These are phyloP conservation scores for Nomia melanderi DNA, from an alignment of 1,140 invertebrate species.

Conservation along the genomic window DNA sequence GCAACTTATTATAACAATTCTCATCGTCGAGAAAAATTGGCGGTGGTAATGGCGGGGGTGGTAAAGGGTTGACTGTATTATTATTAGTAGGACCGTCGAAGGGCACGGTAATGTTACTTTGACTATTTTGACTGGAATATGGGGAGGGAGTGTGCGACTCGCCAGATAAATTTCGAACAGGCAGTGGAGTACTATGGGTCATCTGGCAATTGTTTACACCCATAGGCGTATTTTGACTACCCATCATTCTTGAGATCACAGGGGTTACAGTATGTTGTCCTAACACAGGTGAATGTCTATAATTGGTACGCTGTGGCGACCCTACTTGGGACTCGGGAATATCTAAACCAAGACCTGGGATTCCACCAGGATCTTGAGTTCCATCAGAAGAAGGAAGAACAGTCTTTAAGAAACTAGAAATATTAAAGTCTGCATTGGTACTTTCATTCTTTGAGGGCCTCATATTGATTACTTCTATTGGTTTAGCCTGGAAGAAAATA, in stretches of 20 bases:
- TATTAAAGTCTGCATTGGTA: slow-evolving; percentile 73
- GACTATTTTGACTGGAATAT: slow-evolving; percentile 78
- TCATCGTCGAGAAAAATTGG: slow-evolving; percentile 80
- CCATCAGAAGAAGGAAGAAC: slow-evolving; percentile 71
- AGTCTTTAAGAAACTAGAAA: slow-evolving; percentile 78
- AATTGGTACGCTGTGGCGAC: slow-evolving; percentile 70
- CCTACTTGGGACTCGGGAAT: slow-evolving; percentile 64
- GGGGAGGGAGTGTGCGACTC: slow-evolving; percentile 73
- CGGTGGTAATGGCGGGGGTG: slow-evolving; percentile 84
- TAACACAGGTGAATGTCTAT: slow-evolving; percentile 65
- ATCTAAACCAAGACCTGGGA: slow-evolving; percentile 77
- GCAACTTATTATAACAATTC: slow-evolving; percentile 79
- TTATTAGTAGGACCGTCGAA: slow-evolving; percentile 62
- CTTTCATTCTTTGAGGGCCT: slow-evolving; percentile 67
- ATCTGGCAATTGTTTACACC: slow-evolving; percentile 70
- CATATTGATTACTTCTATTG: slow-evolving; percentile 82
- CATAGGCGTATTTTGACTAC: slow-evolving; percentile 44
- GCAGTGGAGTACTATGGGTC: slow-evolving; percentile 73
- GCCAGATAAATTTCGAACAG: slow-evolving; percentile 67
- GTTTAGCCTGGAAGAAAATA: slow-evolving; percentile 75
- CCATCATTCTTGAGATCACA: slow-evolving; percentile 64
- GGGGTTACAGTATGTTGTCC: slow-evolving; percentile 67
- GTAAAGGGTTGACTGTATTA: slow-evolving; percentile 76
- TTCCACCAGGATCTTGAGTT: slow-evolving; percentile 65
- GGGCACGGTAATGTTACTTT: slow-evolving; percentile 68